These are phyloP conservation scores for Tupiocoris notatus DNA, from an alignment of 2,888 invertebrate genomes.

Conservation along the genomic window DNA sequence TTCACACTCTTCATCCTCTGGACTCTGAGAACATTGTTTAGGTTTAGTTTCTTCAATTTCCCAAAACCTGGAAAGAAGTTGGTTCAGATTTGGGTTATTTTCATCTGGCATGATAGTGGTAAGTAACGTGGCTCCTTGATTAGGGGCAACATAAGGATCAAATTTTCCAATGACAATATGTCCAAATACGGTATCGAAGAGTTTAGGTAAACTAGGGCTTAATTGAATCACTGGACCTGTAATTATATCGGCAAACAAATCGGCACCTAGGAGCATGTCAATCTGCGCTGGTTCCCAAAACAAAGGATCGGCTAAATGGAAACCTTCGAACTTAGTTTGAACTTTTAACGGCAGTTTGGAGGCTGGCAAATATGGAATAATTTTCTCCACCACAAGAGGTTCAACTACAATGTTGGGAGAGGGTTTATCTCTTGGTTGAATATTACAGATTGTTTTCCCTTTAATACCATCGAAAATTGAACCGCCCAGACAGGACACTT, in stretches of 20 bases:
- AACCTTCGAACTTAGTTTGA: neutral
- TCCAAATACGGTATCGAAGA: neutral
- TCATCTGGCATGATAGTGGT: neutral
- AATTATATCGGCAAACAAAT: neutral
- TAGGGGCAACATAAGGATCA: neutral
- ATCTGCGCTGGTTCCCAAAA: neutral
- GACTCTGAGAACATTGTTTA: neutral
- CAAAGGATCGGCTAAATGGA: neutral
- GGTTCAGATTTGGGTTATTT: no score
- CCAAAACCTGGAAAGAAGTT: neutral
- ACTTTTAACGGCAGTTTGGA: neutral
- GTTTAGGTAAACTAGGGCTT: neutral
- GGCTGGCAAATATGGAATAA: neutral
- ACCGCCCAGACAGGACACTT: neutral
- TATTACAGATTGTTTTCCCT: neutral
- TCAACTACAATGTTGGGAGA: neutral
- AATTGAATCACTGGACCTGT: neutral
- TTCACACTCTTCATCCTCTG: neutral
- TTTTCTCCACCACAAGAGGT: neutral
- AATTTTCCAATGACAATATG: neutral
- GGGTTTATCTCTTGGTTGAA: neutral
- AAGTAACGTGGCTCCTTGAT: neutral
- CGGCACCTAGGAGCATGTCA: neutral
- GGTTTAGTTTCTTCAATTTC: neutral
- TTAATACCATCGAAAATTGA: neutral